A percentile compares a stretch with the other conserved stretches of the same genome.
Conservation (phyloP, 1,140 invertebrate genomes). For the Adelges cooleyi region DNA sequence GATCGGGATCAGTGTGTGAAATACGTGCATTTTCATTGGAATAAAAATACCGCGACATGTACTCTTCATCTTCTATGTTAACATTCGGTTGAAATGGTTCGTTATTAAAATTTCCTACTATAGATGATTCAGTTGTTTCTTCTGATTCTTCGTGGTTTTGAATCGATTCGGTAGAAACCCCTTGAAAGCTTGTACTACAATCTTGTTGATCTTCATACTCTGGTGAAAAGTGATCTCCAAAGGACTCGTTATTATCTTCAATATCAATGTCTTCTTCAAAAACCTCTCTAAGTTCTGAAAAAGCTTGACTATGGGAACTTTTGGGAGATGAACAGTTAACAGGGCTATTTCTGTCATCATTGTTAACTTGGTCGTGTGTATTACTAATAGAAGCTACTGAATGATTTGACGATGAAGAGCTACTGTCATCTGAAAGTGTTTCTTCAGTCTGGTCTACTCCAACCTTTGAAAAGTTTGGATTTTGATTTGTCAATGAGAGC, state of each 20-base stretch:
- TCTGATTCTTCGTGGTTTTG: background rate
- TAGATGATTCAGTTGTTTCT: background rate
- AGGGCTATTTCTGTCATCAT: background rate
- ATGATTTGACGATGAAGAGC: background rate
- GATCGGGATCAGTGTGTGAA: slow-evolving; percentile 23
- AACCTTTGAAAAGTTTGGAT: background rate
- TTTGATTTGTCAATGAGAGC: slow-evolving; percentile 38
- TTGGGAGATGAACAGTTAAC: background rate
- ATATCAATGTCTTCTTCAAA: background rate
- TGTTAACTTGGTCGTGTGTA: background rate
- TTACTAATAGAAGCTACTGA: background rate
- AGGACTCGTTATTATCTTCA: background rate
- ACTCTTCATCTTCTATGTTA: slow-evolving; percentile 2
- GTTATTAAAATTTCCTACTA: background rate
- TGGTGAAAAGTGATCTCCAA: slow-evolving; percentile 4
- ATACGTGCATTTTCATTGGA: slow-evolving; percentile 15
- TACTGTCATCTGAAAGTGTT: slow-evolving; percentile 1
- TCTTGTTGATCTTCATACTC: slow-evolving; percentile 2
- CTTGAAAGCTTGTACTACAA: background rate
- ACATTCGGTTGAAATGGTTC: slow-evolving; percentile 5
- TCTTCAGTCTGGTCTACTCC: background rate
- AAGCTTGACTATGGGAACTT: slow-evolving; percentile 6
- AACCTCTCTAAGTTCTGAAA: slow-evolving; percentile 9
- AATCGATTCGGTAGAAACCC: background rate
- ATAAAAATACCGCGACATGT: slow-evolving; percentile 4